These are phyloP conservation scores for Hyperopisus bebe DNA, from an alignment of 2,113 vertebrate species.

Conservation along the genomic window DNA sequence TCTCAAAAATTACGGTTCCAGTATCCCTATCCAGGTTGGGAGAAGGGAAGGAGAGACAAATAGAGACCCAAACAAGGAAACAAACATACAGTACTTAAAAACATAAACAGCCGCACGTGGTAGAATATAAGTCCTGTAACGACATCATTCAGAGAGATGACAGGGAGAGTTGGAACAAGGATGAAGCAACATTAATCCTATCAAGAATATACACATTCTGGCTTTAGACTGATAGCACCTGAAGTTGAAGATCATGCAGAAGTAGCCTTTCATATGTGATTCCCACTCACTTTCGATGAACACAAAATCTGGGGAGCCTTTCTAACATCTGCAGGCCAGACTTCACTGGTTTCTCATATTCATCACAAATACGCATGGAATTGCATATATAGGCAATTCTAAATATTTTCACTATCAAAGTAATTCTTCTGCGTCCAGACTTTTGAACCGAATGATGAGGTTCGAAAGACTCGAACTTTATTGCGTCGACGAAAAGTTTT, in stretches of 20 bases:
- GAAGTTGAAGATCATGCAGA: slow-evolving; percentile 39
- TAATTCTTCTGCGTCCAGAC: background rate
- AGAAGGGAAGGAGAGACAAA: background rate
- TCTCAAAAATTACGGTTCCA: slow-evolving; percentile 33
- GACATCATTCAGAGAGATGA: slow-evolving; percentile 53
- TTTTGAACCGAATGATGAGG: background rate
- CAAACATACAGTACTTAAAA: slow-evolving; percentile 32
- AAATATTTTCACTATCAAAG: slow-evolving; percentile 11
- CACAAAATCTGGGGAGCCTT: background rate
- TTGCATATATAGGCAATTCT: background rate
- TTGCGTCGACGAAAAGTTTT: background rate
- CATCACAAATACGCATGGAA: background rate
- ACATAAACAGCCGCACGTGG: slow-evolving; percentile 37
- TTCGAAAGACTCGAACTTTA: background rate
- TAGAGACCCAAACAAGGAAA: background rate
- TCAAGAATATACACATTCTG: slow-evolving; percentile 49
- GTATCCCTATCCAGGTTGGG: slow-evolving; percentile 14
- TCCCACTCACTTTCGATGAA: background rate
- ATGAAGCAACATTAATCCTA: slow-evolving; percentile 40
- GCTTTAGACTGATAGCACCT: slow-evolving; percentile 48
- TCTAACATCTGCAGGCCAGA: background rate
- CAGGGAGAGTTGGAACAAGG: slow-evolving; percentile 40
- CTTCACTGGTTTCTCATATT: background rate
- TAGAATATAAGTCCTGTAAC: slow-evolving; percentile 54
- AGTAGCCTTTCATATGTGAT: slow-evolving; percentile 28